Evolutionary conservation across 2,113 vertebrate genomes (phyloP), one percentile per base, ranked within the genome.

Genomic region (Thinocorus orbignyianus): DNA sequence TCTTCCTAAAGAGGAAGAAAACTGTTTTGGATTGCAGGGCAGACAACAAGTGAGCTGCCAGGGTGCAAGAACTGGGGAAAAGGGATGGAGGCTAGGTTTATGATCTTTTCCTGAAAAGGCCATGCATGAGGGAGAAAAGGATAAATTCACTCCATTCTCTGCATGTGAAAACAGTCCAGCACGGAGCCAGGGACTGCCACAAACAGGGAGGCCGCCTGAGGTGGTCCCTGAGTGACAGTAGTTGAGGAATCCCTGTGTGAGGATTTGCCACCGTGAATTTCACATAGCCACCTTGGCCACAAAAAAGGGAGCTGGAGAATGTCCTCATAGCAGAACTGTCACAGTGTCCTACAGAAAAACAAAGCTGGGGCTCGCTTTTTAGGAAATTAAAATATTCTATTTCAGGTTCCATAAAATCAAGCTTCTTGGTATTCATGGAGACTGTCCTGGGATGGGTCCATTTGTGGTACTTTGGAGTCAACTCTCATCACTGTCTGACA

Each of bases 401-500:
- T 62, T 92, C 35, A 19, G 24, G 5, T 52, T 73, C 5, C 35
- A 46, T 15, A 68, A 80, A 91, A 35, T 3, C n/a, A 58, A 22
- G 28, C 22, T 61, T 62, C 28, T 10, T 0, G 1, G 2, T 19
- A 52, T 18, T n/a, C 26, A n/a, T 28, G 24, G 46, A 55, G 81
- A 60, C 17, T 60, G 13, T 30, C 35, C 37, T 64, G 35, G 22
- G 7, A 54, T 33, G 31, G 3, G 5, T 25, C 22, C 42, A 15
- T 20, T 64, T 10, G 5, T 18, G 24, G 2, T 35, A 22, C 23
- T 6, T 30, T 11, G 17, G 14, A 25, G 39, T 30, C 22, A 83
- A 46, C 14, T 10, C 6, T 70, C 22, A 18, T 88, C 52, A 44
- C 17, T 0, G 0, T 31, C 28, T 88, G 15, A 25, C 4, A 0